Conservation (phyloP, 2,888 invertebrate genomes). For the Nycteola revayana region DNA sequence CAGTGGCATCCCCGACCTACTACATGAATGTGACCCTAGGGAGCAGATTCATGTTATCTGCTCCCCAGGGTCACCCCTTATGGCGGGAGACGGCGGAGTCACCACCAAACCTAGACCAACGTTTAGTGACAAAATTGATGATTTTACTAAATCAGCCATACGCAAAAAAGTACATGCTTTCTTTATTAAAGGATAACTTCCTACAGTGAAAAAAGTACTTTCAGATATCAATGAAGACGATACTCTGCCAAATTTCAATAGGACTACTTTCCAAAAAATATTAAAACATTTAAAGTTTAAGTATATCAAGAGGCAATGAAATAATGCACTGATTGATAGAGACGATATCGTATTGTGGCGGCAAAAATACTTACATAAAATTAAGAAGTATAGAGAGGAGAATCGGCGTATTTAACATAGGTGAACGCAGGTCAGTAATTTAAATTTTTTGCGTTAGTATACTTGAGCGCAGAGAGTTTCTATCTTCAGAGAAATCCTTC, state of each 20-base stretch:
- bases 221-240: not conserved
- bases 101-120: not conserved
- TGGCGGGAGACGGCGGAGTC: not conserved
- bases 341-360: constrained; percentile 6
- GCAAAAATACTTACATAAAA: constrained; percentile 5
- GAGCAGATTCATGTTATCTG: too few species aligned
- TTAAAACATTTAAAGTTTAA: constrained; percentile 3
- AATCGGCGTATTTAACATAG: constrained; percentile 10
- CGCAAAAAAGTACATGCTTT: constrained; percentile 1
- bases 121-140: constrained; percentile 1
- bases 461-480: not conserved
- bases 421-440: constrained; percentile 17
- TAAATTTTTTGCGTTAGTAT: not conserved
- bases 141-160: constrained; percentile 1
- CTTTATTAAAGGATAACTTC: constrained; percentile 5
- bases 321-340: constrained; percentile 6
- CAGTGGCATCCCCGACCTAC: too few species aligned
- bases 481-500: not conserved
- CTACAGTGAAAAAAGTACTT: constrained; percentile 12
- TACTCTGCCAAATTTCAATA: constrained; percentile 1
- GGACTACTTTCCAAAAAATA: constrained; percentile 1
- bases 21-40: too few species aligned
- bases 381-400: constrained; percentile 1
- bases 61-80: too few species aligned
- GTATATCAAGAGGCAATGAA: constrained; percentile 2